A percentile compares a stretch with the other conserved stretches of the same genome.
Conservation (phyloP, 2,888 invertebrate genomes). For the Polylopha cassiicola region DNA sequence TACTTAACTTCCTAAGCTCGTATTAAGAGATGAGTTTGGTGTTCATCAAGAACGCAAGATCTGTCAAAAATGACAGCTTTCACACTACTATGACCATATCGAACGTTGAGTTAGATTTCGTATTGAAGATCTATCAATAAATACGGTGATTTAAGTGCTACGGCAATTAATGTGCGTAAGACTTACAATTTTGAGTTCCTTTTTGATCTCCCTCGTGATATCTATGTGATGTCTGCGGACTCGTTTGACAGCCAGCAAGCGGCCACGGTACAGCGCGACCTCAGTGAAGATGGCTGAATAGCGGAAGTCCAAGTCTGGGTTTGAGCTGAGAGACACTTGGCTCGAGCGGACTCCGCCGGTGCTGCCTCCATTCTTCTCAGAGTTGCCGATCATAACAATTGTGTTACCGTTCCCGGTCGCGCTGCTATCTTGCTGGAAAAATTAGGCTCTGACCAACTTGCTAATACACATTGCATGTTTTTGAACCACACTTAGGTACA, state of each 20-base stretch:
- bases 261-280: slow-evolving; percentile 91
- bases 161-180: background rate
- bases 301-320: slow-evolving; percentile 92
- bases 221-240: slow-evolving; percentile 91
- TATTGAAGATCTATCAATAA: too few species aligned
- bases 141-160: background rate
- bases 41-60: too few species aligned
- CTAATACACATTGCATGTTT: slow-evolving; percentile 22
- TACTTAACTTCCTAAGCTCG: too few species aligned
- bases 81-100: too few species aligned
- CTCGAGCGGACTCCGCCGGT: slow-evolving; percentile 82
- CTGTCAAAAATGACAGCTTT: too few species aligned
- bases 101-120: too few species aligned
- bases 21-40: too few species aligned
- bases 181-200: slow-evolving; percentile 92
- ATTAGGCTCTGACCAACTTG: slow-evolving; percentile 71
- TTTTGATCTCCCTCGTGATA: slow-evolving; percentile 92
- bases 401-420: slow-evolving; percentile 88
- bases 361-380: slow-evolving; percentile 55
- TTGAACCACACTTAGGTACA: too few species aligned
- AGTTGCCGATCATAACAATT: slow-evolving; percentile 81
- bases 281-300: slow-evolving; percentile 94
- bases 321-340: slow-evolving; percentile 94
- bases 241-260: slow-evolving; percentile 91
- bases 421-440: slow-evolving; percentile 76